Conservation (phyloP, 2,113 vertebrate genomes). For the Callorhinus ursinus region DNA sequence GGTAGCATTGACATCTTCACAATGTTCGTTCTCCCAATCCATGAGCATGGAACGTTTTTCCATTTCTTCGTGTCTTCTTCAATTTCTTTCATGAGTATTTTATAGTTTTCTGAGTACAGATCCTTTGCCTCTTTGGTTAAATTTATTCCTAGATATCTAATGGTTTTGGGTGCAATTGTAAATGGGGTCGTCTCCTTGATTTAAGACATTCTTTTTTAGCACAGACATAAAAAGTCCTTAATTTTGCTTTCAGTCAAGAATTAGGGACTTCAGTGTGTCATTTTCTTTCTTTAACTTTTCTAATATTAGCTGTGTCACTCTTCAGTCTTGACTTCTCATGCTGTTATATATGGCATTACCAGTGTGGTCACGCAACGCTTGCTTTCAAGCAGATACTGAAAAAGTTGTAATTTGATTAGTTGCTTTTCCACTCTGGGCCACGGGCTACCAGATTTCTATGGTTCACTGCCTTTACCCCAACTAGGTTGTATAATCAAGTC, state of each 20-base stretch:
- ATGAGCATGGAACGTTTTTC: too few species aligned
- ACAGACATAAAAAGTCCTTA: background rate
- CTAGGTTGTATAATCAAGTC: background rate
- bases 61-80: too few species aligned
- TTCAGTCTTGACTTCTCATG: background rate
- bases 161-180: too few species aligned
- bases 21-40: too few species aligned
- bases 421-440: background rate
- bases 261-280: background rate
- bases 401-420: background rate
- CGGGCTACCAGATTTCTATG: background rate
- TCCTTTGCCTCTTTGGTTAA: too few species aligned
- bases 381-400: background rate
- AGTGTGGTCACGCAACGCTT: background rate
- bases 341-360: background rate
- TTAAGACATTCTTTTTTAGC: background rate
- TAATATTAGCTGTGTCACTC: background rate
- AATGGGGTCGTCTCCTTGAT: too few species aligned
- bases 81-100: too few species aligned
- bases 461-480: background rate
- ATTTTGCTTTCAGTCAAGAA: conserved; percentile 26
- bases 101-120: too few species aligned
- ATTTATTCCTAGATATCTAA: too few species aligned
- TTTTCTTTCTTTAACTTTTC: conserved; percentile 10
- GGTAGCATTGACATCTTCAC: too few species aligned